Evolutionary conservation across 53 echinoderm and acorn worm species (phyloP), one percentile per base, ranked within the genome.

Genomic region (Stichopus horrens): DNA sequence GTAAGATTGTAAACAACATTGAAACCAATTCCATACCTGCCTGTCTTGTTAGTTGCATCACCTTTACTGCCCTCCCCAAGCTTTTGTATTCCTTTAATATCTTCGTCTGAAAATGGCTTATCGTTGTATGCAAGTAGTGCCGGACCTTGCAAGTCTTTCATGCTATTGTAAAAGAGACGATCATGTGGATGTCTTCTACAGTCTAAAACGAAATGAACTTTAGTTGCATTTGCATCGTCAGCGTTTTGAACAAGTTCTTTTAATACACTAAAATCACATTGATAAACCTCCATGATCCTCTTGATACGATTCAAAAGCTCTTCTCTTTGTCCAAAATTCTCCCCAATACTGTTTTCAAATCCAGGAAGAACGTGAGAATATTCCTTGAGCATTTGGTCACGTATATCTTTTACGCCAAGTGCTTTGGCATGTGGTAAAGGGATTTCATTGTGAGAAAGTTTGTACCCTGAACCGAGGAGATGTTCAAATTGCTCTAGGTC

Each of bases 241-340:
- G 97, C 94, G 91, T 97, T 96, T 88, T 96, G 96, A 9, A 96
- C 88, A 57, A 97, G 89, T 87, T 97, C 97, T 84, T 95, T 97
- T 16, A 97, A 88, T 20, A 97, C 91, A 55, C 91, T 90, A 84
- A 81, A 92, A 58, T 93, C 95, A 20, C 91, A 86, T 58, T 93
- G 94, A 91, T 95, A 95, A 0, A 86, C 91, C 9, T 88, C 78
- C 51, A 97, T 71, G 23, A 97, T 97, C 6, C 93, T 90, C 9
- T 77, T 92, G 4, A 97, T 91, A 14, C 97, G 91, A 52, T 86
- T 90, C 57, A 92, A 91, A 55, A 97, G 90, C 76, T 95, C 74
- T 88, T 97, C 92, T 21, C 68, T 90, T 83, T 97, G 97, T n/a
- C 97, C 95, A 85, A 97, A 97, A 52, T 90, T 88, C 11, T 56